phyloP scores from a whole-genome alignment of 2,797 vertebrate species.

The Potorous gilbertii region DNA sequence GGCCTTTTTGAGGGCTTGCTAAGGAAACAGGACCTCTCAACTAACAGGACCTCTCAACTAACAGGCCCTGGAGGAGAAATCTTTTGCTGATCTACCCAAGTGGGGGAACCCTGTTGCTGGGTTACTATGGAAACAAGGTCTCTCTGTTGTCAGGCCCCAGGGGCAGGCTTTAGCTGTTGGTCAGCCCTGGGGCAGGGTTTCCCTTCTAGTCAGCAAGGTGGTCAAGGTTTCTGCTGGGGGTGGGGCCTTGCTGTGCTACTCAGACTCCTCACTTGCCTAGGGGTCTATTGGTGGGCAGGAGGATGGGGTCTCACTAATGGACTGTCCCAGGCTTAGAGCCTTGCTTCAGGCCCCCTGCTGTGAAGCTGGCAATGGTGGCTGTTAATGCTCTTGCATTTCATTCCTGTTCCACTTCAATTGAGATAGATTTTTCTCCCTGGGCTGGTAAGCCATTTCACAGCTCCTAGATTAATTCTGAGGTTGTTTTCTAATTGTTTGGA shows the following conservation, averaged over 20 bases:
- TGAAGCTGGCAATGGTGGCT: background rate
- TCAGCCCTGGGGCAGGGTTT: no score
- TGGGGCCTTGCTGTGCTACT: background rate
- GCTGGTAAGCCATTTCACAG: background rate
- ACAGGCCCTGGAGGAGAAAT: background rate
- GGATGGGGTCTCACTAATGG: background rate
- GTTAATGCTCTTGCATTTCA: background rate
- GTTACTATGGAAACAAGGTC: no score
- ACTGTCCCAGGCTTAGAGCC: background rate
- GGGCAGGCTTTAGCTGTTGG: background rate
- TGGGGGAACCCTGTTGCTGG: no score
- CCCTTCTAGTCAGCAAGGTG: background rate
- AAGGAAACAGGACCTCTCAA: no score
- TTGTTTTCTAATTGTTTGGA: background rate
- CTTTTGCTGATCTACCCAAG: background rate
- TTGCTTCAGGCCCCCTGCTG: background rate
- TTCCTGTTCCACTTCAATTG: background rate
- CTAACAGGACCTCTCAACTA: no score
- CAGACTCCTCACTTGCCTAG: background rate
- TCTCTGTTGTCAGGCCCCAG: no score
- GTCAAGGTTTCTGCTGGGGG: background rate
- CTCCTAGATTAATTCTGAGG: background rate
- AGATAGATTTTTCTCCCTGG: background rate
- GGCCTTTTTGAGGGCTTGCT: no score
- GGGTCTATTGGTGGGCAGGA: no score